phyloP scores from a whole-genome alignment of 1,140 invertebrate species.

The Heliconius nattereri region DNA sequence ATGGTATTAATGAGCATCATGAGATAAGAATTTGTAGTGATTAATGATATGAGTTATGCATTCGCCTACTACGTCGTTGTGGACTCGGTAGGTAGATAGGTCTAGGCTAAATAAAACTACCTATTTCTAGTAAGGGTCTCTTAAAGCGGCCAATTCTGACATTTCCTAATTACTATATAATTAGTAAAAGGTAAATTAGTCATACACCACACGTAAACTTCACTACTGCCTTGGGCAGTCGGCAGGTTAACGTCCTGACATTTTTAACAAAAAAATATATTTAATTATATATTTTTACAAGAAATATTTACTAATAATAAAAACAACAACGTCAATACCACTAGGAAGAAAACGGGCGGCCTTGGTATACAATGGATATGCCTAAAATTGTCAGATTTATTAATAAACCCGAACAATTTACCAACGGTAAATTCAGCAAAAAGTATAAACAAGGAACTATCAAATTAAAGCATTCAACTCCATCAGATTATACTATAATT shows the following conservation, averaged over 20 bases:
- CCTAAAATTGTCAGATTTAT: slow-evolving; percentile 15
- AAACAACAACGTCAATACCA: not conserved
- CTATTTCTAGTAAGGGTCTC: not conserved
- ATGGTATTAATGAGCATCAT: slow-evolving; percentile 13
- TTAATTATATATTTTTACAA: slow-evolving; percentile 1
- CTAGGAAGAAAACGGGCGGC: slow-evolving; percentile 3
- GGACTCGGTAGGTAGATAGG: not conserved
- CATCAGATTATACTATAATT: not conserved
- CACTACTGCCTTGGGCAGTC: not conserved
- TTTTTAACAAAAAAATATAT: not conserved
- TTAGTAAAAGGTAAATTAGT: not conserved
- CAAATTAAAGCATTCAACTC: not conserved
- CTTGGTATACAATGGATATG: not conserved
- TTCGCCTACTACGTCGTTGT: not conserved
- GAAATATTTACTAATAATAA: not conserved
- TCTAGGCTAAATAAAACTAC: not conserved
- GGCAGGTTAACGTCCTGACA: not conserved
- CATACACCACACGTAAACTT: not conserved
- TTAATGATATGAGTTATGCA: not conserved
- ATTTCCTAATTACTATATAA: not conserved
- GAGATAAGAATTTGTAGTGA: not conserved
- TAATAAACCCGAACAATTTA: not conserved
- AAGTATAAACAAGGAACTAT: not conserved
- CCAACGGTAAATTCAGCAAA: not conserved
- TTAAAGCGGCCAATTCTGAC: not conserved